Evolutionary conservation across 2,797 vertebrate genomes (phyloP).

Genomic region (Simalia tracyae): DNA sequence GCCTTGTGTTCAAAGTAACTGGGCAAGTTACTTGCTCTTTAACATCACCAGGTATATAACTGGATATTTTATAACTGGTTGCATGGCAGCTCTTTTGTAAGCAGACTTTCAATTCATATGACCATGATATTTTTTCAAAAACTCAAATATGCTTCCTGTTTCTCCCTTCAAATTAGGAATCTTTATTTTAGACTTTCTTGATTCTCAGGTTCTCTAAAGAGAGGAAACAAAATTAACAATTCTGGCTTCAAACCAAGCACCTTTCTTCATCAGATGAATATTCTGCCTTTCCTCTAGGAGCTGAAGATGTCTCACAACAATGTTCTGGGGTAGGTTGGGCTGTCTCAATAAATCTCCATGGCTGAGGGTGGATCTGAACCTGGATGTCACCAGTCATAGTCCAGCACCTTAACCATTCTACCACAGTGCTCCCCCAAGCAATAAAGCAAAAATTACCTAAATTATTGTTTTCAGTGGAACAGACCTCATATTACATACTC

Average conservation of each 20-base stretch:
- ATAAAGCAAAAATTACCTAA: not conserved
- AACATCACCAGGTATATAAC: not conserved
- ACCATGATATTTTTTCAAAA: not conserved
- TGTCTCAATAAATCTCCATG: not conserved
- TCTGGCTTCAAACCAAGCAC: not conserved
- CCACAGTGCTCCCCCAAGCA: not conserved
- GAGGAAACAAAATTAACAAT: not conserved
- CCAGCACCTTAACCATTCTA: not conserved
- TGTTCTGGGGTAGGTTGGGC: not conserved
- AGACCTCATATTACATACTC: not conserved
- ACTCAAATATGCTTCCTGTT: not conserved
- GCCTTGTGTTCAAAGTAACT: not conserved
- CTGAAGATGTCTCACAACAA: not conserved
- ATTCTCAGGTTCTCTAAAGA: not conserved
- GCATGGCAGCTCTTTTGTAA: not conserved
- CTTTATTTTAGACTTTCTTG: not conserved
- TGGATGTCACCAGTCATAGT: not conserved
- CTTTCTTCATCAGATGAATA: not conserved
- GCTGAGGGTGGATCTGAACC: not conserved
- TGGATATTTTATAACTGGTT: not conserved
- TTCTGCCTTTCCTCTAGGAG: not conserved
- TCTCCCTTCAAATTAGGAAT: not conserved
- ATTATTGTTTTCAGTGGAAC: not conserved
- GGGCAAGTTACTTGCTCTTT: not conserved
- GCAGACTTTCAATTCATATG: not conserved